Percentiles rank a stretch among this genome's conserved stretches.
Evolutionary conservation across 2,113 vertebrate genomes (phyloP).

Genomic region (Hippocampus comes): DNA sequence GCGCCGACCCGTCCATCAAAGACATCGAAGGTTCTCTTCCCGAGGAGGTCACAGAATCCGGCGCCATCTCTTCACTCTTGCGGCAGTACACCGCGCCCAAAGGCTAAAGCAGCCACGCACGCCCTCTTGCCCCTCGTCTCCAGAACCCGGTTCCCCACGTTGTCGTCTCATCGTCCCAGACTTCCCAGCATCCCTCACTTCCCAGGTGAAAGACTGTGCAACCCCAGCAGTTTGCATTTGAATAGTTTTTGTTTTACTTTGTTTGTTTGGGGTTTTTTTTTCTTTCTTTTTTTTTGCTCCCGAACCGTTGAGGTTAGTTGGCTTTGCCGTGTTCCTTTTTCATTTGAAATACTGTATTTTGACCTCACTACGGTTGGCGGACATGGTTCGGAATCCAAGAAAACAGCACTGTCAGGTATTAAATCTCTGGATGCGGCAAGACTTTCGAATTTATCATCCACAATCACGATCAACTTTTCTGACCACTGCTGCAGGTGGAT

Average conservation of each 20-base stretch:
- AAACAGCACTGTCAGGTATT: neutral
- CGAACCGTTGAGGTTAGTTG: conserved; percentile 38
- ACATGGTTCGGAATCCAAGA: neutral
- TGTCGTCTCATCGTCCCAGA: conserved; percentile 6
- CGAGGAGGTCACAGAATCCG: conserved; percentile 88
- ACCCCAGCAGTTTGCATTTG: conserved; percentile 22
- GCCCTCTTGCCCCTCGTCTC: neutral
- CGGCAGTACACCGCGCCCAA: conserved; percentile 76
- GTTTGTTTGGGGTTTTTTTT: conserved; percentile 19
- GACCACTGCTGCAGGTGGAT: conserved; percentile 10
- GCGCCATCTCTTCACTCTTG: conserved; percentile 78
- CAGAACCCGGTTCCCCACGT: neutral
- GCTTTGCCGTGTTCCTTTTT: neutral
- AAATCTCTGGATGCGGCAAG: neutral
- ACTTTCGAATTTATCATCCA: neutral
- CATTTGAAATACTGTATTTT: neutral
- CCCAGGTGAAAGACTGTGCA: conserved; percentile 34
- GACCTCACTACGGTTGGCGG: neutral
- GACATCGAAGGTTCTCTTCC: conserved; percentile 92
- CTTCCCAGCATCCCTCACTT: conserved; percentile 7
- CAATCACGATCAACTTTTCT: neutral
- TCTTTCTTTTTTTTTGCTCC: conserved; percentile 33
- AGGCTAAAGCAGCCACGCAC: conserved; percentile 52
- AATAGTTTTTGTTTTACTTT: neutral
- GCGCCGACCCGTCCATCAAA: conserved; percentile 84